Evolutionary conservation across 2,797 vertebrate genomes (phyloP).

Genomic region (Molossus alvarezi): DNA sequence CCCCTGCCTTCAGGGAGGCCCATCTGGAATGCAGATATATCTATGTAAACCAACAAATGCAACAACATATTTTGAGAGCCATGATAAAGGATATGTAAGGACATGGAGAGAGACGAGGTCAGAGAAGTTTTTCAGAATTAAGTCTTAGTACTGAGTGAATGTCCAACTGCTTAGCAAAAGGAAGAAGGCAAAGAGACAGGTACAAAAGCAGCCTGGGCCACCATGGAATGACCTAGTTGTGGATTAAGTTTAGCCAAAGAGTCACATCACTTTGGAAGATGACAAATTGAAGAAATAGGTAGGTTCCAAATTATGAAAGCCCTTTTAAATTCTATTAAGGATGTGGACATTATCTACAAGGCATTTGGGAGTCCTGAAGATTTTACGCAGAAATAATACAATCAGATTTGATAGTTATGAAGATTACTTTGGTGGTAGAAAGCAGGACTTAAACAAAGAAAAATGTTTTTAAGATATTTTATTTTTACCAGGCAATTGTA

Average conservation of each 20-base stretch:
- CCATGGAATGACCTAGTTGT: background rate
- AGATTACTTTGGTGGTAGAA: background rate
- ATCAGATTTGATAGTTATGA: conserved; percentile 8
- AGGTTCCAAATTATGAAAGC: background rate
- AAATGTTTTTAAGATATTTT: background rate
- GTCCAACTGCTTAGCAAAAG: background rate
- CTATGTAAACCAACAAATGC: background rate
- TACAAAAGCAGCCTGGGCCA: background rate
- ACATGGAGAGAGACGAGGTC: background rate
- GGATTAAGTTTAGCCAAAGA: background rate
- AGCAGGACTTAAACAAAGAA: background rate
- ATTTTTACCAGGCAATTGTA: background rate
- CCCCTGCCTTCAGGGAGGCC: background rate
- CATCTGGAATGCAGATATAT: background rate
- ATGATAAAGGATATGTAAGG: background rate
- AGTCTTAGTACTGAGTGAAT: background rate
- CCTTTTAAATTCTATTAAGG: background rate
- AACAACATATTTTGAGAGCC: background rate
- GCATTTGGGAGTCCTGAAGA: background rate
- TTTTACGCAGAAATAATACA: conserved; percentile 26
- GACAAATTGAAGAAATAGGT: background rate
- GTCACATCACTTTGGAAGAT: background rate
- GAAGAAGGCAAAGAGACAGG: background rate
- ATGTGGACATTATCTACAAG: background rate
- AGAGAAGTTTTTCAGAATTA: conserved; percentile 8